Evolutionary conservation across 2,888 invertebrate species (phyloP).

Genomic region (Bhutanitis thaidina): DNA sequence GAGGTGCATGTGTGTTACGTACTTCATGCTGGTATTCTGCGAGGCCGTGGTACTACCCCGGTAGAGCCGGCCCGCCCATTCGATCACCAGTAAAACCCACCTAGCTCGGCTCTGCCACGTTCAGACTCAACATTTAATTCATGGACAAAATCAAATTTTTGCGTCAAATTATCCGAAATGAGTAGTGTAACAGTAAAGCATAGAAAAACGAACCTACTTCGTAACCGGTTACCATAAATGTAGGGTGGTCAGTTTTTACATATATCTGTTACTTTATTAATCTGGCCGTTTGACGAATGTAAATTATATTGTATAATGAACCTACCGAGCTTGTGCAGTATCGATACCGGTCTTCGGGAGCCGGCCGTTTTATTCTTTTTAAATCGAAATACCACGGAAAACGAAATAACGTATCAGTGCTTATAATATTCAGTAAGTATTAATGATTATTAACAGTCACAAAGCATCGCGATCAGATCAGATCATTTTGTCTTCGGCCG

Average conservation of each 20-base stretch:
- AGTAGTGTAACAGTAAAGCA: constrained; percentile 19
- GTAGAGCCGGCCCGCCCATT: no score
- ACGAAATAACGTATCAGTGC: neutral
- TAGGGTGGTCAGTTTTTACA: constrained; percentile 19
- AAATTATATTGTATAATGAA: constrained; percentile 5
- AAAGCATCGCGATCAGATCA: no score
- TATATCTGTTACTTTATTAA: constrained; percentile 15
- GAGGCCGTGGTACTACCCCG: no score
- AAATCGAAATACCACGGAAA: neutral
- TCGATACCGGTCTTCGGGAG: neutral
- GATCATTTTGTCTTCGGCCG: no score
- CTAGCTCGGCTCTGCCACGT: no score
- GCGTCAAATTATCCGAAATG: constrained; percentile 11
- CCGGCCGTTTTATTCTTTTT: no score
- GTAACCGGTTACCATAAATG: constrained; percentile 19
- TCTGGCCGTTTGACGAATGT: neutral
- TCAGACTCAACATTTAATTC: no score
- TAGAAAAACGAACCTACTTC: constrained; percentile 12
- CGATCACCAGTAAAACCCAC: no score
- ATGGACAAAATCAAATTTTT: neutral
- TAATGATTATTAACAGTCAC: neutral
- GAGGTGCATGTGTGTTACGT: no score
- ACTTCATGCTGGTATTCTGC: no score
- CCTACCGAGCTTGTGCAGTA: neutral
- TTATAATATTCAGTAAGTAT: no score